phyloP scores from a whole-genome alignment of 2,888 invertebrate genomes.

The Noctua fimbriata region DNA sequence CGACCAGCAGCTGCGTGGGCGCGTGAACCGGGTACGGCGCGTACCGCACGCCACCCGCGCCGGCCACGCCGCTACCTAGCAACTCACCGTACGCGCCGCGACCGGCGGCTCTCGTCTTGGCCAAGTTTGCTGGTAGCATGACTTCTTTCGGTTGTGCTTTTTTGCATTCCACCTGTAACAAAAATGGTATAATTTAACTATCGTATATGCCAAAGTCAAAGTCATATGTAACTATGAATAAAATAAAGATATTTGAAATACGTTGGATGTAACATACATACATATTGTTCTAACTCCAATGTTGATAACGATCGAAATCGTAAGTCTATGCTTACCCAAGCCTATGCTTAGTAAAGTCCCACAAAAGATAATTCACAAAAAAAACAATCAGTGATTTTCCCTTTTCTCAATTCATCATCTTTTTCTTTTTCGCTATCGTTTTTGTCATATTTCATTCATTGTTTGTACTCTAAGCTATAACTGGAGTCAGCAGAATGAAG shows the following conservation, averaged over 20 bases:
- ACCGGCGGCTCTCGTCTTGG: slow-evolving; percentile 98
- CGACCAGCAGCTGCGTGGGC: slow-evolving; percentile 86
- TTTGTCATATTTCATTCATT: slow-evolving; percentile 64
- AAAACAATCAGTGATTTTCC: slow-evolving; percentile 35
- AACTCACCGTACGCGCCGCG: slow-evolving; percentile 99
- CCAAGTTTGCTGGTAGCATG: slow-evolving; percentile 99
- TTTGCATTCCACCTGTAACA: slow-evolving; percentile 99
- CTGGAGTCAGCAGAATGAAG: slow-evolving; percentile 78
- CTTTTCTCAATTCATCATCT: slow-evolving; percentile 62
- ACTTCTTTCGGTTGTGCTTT: slow-evolving; percentile 99
- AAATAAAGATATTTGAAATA: background rate
- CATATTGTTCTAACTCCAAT: background rate
- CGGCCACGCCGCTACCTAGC: slow-evolving; percentile 93
- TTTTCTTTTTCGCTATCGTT: slow-evolving; percentile 30
- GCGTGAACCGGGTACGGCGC: slow-evolving; percentile 91
- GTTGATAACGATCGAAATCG: background rate
- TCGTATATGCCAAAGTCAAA: background rate
- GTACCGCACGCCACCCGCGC: slow-evolving; percentile 91
- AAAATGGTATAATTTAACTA: slow-evolving; percentile 46
- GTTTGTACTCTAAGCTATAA: slow-evolving; percentile 70
- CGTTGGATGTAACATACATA: background rate
- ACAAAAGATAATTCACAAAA: slow-evolving; percentile 33
- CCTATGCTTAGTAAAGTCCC: slow-evolving; percentile 12
- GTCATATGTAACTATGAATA: background rate
- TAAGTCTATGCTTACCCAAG: background rate